Percentiles rank a stretch among this genome's conserved stretches.
phyloP scores from a whole-genome alignment of 2,113 vertebrate genomes.

The Stegastes partitus region DNA sequence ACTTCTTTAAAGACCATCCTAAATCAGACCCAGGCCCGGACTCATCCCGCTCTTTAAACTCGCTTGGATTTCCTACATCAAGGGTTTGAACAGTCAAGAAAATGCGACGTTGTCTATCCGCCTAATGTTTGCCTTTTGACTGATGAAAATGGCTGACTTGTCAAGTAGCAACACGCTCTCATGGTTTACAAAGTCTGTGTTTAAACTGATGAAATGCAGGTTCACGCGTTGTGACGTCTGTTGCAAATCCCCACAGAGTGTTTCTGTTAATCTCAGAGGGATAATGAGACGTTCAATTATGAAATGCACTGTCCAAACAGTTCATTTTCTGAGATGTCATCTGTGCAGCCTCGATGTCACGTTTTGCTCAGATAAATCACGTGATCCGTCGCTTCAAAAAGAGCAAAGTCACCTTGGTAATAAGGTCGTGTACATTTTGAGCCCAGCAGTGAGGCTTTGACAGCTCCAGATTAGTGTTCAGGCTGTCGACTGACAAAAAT shows the following conservation, averaged over 20 bases:
- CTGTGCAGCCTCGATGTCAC: slow-evolving; percentile 17
- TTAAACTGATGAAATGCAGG: background rate
- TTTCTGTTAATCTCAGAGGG: slow-evolving; percentile 19
- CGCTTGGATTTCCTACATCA: background rate
- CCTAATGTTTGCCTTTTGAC: slow-evolving; percentile 3
- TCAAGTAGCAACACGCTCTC: background rate
- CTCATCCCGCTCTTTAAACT: background rate
- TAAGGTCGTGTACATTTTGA: slow-evolving; percentile 47
- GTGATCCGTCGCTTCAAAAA: slow-evolving; percentile 13
- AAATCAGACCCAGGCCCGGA: too few species aligned
- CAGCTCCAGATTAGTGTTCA: slow-evolving; percentile 55
- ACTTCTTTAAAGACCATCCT: too few species aligned
- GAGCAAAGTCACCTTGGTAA: slow-evolving; percentile 37
- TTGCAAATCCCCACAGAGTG: slow-evolving; percentile 7
- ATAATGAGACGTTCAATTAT: slow-evolving; percentile 23
- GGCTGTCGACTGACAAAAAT: slow-evolving; percentile 44
- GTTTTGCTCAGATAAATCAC: slow-evolving; percentile 33
- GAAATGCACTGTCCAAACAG: background rate
- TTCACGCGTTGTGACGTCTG: background rate
- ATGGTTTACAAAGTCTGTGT: background rate
- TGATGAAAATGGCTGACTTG: background rate
- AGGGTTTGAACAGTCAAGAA: background rate
- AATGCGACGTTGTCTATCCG: background rate
- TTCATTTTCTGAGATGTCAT: slow-evolving; percentile 14
- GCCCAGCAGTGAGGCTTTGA: slow-evolving; percentile 33